Conservation (phyloP, 2,888 invertebrate genomes). For the Philonicus albiceps region DNA sequence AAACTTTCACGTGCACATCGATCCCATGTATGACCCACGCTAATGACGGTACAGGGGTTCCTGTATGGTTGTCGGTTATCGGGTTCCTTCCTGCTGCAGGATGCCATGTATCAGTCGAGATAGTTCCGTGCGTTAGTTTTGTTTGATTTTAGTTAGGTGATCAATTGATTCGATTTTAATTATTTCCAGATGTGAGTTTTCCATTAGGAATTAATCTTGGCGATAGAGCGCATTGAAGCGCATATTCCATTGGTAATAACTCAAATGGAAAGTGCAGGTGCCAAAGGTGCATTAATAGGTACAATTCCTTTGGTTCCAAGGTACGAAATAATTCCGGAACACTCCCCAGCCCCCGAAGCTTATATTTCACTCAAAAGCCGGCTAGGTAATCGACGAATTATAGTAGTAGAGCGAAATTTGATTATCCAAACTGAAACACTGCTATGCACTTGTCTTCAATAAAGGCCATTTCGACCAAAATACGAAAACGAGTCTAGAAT, state of each 20-base stretch:
- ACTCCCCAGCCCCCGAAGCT: not conserved
- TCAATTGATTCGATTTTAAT: constrained; percentile 8
- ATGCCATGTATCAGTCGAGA: not conserved
- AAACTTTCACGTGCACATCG: not conserved
- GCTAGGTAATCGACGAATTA: not conserved
- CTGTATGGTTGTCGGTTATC: not conserved
- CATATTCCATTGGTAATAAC: not conserved
- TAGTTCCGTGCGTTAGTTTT: not conserved
- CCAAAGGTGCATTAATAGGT: not conserved
- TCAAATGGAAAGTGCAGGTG: not conserved
- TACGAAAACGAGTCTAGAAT: not conserved
- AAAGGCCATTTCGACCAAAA: not conserved
- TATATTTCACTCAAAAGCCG: not conserved
- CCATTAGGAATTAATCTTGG: not conserved
- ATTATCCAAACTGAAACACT: not conserved
- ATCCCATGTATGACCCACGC: not conserved
- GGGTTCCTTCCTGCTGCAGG: not conserved
- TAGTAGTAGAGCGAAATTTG: not conserved
- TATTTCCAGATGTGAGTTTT: constrained; percentile 9
- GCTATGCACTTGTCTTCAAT: not conserved
- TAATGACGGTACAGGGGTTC: not conserved
- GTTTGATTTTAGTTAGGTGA: not conserved
- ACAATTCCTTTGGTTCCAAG: not conserved
- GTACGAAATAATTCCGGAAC: not conserved
- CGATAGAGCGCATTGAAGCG: not conserved